Conservation (phyloP, 35 echinoderm and acorn worm genomes). For the Acanthaster planci region DNA sequence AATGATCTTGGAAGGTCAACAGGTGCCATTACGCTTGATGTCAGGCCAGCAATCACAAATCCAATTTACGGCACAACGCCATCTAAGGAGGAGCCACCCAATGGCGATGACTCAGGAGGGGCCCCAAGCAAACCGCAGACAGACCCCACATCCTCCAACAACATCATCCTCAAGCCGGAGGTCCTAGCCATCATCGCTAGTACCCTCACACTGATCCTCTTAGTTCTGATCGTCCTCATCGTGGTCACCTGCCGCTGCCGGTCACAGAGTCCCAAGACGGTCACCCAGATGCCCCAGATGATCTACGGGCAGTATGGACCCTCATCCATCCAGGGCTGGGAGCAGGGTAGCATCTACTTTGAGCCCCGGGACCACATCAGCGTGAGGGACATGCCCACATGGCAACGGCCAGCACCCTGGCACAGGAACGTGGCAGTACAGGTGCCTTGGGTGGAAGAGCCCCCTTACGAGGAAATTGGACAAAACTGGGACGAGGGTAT, state of each 20-base stretch:
- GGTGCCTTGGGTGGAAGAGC: constrained; percentile 78
- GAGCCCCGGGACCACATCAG: constrained; percentile 84
- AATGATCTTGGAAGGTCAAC: constrained; percentile 52
- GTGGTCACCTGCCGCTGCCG: constrained; percentile 62
- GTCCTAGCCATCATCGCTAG: constrained; percentile 67
- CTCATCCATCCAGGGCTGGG: constrained; percentile 53
- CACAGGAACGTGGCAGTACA: constrained; percentile 81
- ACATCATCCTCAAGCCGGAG: constrained; percentile 47
- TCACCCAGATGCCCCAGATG: constrained; percentile 19
- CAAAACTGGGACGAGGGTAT: constrained; percentile 90
- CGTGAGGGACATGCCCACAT: constrained; percentile 65
- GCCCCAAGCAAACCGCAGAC: not conserved
- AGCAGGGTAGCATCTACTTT: constrained; percentile 91
- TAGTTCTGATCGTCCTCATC: constrained; percentile 68
- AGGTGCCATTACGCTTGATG: not conserved
- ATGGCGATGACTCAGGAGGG: not conserved
- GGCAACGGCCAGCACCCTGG: constrained; percentile 72
- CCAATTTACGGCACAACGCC: constrained; percentile 12
- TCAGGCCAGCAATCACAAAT: not conserved
- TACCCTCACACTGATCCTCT: constrained; percentile 67
- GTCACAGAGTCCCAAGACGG: constrained; percentile 7
- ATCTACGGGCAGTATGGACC: constrained; percentile 73
- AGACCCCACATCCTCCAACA: not conserved
- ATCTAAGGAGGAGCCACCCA: not conserved
- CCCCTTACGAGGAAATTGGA: constrained; percentile 83